phyloP scores from a whole-genome alignment of 2,888 invertebrate genomes.

The Papilio protenor region DNA sequence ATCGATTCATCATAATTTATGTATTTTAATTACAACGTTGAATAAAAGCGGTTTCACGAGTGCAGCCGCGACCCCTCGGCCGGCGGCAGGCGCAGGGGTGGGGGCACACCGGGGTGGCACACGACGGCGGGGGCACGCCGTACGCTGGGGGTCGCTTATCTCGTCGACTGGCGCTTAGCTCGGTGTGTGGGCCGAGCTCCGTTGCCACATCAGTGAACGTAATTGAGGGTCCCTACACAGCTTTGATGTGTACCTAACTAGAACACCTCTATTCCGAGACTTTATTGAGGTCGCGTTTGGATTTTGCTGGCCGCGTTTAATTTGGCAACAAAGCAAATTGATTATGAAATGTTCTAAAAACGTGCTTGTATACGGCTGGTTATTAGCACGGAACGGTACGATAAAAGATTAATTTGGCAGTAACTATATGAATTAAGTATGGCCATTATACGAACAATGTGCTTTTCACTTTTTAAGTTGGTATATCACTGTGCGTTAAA shows the following conservation, averaged over 20 bases:
- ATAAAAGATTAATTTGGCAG: too few species aligned
- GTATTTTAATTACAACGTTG: constrained; percentile 28
- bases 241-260: constrained; percentile 36
- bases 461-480: neutral
- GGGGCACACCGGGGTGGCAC: neutral
- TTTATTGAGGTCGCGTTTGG: neutral
- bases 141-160: constrained; percentile 48
- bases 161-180: constrained; percentile 46
- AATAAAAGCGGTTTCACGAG: constrained; percentile 25
- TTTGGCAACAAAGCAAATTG: neutral
- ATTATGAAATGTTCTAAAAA: neutral
- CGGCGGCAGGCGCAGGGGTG: neutral
- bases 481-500: neutral
- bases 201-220: constrained; percentile 48
- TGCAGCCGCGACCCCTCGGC: constrained; percentile 5
- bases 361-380: neutral
- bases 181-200: constrained; percentile 50
- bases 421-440: neutral
- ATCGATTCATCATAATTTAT: constrained; percentile 25
- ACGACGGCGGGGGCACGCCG: neutral
- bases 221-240: constrained; percentile 49
- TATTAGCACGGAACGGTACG: too few species aligned
- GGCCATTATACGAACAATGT: neutral
- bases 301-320: neutral
- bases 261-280: neutral